Base-by-base conservation (phyloP, 1,140 invertebrate species). In the Camponotus pennsylvanicus region DNA sequence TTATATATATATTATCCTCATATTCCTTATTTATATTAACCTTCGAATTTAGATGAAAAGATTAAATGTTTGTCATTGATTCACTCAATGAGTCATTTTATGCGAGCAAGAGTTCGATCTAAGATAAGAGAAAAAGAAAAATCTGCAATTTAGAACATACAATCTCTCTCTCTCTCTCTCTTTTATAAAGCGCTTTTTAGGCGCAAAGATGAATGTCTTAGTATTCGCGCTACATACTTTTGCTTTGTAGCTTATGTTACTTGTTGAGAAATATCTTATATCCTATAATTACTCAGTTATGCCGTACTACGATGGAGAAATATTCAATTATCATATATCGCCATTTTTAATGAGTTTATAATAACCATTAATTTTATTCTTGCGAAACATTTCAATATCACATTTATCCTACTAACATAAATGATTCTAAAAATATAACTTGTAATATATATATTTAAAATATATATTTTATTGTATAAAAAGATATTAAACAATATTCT, bases 71-170 rank as follows among this genome's bases (percentile, higher is more conserved):
- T 59, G 18, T 59, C 2, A 59, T 21, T 9, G 21, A 59, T 59
- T 37, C 11, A 32, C 52, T 3, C 18, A 27, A 34, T 77, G 8
- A 77, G 42, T 63, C 2, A 7, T 27, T 42, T 76, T 32, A 67
- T 18, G 49, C 13, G 4, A 1, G 0, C 63, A 21, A 11, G n/a
- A 11, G 40, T 7, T 37, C 52, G 32, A 21, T 8, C 6, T 79
- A 67, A 27, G 4, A 4, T 69, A 80, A 69, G 55, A 69, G 21
- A 11, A 27, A 80, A 9, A 8, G 55, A 45, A 42, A 45, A 55
- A 69, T 40, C 21, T 57, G 4, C 9, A 80, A 69, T 70, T 69
- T 80, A 4, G 5, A 80, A 69, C 8, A 42, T 55, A 27, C 1
- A 69, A 32, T 57, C 69, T 69, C 0, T 27, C 1, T 27, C 27